phyloP scores from a whole-genome alignment of 2,113 vertebrate genomes.

The Tringa solitaria region DNA sequence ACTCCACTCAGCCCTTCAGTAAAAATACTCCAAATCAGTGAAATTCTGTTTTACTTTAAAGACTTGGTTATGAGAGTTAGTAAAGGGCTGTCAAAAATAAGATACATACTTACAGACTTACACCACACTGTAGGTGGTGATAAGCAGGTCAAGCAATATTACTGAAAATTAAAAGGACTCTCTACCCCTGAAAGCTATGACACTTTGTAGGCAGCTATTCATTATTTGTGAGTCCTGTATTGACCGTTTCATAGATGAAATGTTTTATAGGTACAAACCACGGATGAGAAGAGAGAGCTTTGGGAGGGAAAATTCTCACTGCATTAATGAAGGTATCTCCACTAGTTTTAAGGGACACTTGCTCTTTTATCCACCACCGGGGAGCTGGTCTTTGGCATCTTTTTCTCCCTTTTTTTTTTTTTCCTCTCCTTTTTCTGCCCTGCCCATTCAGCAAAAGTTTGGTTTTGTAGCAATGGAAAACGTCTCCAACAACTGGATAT shows the following conservation, averaged over 20 bases:
- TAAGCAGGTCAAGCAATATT: background rate
- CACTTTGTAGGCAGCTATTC: background rate
- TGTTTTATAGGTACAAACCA: background rate
- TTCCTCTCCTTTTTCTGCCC: background rate
- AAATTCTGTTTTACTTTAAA: background rate
- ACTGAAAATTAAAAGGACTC: background rate
- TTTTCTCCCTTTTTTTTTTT: background rate
- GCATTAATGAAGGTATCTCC: background rate
- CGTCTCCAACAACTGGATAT: background rate
- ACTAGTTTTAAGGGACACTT: background rate
- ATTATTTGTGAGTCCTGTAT: background rate
- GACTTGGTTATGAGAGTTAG: background rate
- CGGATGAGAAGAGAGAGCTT: background rate
- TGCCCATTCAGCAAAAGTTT: background rate
- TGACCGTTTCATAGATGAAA: background rate
- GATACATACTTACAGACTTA: background rate
- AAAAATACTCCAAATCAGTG: background rate
- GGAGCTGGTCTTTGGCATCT: background rate
- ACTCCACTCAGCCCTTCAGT: background rate
- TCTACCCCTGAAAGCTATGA: background rate
- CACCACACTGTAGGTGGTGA: background rate
- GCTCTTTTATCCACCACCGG: background rate
- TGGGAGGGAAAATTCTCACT: rapidly evolving
- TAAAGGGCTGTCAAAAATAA: background rate
- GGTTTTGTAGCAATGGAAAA: background rate